Percentiles rank a stretch among this genome's conserved stretches.
Conservation (phyloP, 2,888 invertebrate species). For the Xestia sexstrigata region DNA sequence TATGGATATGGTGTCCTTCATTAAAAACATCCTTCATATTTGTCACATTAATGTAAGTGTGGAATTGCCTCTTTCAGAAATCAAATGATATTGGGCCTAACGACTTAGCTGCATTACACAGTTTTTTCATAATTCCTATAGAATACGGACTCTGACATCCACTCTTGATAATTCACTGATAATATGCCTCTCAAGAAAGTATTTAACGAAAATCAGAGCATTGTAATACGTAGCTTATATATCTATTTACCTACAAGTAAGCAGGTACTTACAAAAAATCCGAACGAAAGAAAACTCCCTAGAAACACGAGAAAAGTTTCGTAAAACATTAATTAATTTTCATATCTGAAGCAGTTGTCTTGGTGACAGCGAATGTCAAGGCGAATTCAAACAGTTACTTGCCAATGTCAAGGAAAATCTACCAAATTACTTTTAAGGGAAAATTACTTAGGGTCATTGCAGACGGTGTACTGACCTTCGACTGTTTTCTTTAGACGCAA, state of each 20-base stretch:
- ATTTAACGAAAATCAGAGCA: neutral
- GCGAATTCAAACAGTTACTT: conserved; percentile 18
- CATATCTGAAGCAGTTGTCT: conserved; percentile 4
- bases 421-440: neutral
- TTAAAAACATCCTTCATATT: too few species aligned
- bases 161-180: too few species aligned
- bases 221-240: neutral
- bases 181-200: neutral
- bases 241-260: neutral
- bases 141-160: too few species aligned
- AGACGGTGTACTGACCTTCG: neutral
- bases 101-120: too few species aligned
- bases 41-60: too few species aligned
- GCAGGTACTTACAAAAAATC: neutral
- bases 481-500: neutral
- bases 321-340: conserved; percentile 22
- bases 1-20: too few species aligned
- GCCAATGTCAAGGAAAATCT: neutral
- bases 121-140: too few species aligned
- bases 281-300: neutral
- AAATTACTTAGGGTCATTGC: neutral
- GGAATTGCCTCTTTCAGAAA: too few species aligned
- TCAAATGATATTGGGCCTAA: too few species aligned
- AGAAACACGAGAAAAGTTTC: conserved; percentile 1
- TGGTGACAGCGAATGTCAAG: conserved; percentile 8